Conservation (phyloP, 2,797 vertebrate genomes). For the Rhincodon typus region DNA sequence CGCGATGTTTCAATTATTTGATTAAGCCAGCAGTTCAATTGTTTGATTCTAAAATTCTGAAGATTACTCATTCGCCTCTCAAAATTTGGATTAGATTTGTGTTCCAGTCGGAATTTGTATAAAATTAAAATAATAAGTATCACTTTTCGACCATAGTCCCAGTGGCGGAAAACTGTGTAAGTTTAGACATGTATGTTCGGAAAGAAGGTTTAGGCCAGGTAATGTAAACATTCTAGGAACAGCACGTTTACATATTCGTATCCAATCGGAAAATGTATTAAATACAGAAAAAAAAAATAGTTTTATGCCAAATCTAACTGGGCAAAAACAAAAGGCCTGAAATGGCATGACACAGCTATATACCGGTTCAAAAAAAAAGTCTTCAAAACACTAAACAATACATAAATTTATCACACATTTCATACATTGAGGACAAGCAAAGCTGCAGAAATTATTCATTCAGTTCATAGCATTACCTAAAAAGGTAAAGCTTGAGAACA, state of each 20-base stretch:
- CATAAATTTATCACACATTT: background rate
- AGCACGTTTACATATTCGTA: background rate
- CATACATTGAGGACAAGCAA: background rate
- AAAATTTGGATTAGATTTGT: background rate
- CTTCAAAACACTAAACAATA: background rate
- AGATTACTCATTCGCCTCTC: background rate
- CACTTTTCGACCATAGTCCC: background rate
- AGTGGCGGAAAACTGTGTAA: background rate
- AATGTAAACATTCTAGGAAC: background rate
- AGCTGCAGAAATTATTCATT: background rate
- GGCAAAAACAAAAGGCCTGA: no score
- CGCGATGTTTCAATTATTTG: background rate
- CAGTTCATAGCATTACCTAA: background rate
- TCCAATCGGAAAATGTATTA: background rate
- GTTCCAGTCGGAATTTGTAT: background rate
- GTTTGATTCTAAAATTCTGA: background rate
- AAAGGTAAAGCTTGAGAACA: background rate
- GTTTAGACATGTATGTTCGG: no score
- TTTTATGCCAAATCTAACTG: background rate
- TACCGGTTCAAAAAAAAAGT: background rate
- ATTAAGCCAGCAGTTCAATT: background rate
- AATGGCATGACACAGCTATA: background rate
- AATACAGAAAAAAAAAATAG: background rate
- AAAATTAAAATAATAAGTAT: background rate
- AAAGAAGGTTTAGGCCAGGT: background rate